phyloP scores from a whole-genome alignment of 2,113 vertebrate genomes.

The Alouatta palliata region DNA sequence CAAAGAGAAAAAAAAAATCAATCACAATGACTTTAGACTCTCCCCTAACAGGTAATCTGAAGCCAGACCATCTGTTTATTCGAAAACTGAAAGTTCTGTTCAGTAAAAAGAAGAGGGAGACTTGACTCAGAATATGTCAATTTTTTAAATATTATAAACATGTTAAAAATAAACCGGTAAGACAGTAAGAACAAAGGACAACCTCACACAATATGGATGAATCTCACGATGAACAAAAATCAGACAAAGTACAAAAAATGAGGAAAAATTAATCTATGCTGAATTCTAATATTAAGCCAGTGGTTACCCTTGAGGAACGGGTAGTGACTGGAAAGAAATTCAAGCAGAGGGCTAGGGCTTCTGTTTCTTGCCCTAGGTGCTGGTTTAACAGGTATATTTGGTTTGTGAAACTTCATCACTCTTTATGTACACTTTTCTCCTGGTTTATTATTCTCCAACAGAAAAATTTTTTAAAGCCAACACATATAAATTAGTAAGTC shows the following conservation, averaged over 20 bases:
- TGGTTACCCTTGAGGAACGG: background rate
- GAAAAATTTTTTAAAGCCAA: background rate
- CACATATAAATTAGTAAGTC: background rate
- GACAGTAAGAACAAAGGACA: background rate
- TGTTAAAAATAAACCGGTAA: slow-evolving; percentile 3
- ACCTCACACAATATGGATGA: background rate
- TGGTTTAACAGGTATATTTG: background rate
- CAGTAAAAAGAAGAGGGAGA: background rate
- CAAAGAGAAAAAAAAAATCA: background rate
- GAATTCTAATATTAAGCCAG: background rate
- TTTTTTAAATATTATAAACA: background rate
- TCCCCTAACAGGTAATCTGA: background rate
- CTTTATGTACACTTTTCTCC: background rate
- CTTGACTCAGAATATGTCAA: background rate
- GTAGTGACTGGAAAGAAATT: background rate
- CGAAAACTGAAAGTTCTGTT: background rate
- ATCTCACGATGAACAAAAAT: background rate
- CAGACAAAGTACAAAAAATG: slow-evolving; percentile 34
- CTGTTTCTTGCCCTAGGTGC: background rate
- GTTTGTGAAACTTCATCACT: background rate
- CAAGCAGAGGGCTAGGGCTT: background rate
- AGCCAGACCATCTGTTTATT: slow-evolving; percentile 5
- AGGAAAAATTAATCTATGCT: background rate
- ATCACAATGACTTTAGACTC: background rate
- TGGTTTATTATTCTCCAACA: slow-evolving; percentile 22